phyloP scores from a whole-genome alignment of 2,113 vertebrate species.

The Cephalopterus ornatus region DNA sequence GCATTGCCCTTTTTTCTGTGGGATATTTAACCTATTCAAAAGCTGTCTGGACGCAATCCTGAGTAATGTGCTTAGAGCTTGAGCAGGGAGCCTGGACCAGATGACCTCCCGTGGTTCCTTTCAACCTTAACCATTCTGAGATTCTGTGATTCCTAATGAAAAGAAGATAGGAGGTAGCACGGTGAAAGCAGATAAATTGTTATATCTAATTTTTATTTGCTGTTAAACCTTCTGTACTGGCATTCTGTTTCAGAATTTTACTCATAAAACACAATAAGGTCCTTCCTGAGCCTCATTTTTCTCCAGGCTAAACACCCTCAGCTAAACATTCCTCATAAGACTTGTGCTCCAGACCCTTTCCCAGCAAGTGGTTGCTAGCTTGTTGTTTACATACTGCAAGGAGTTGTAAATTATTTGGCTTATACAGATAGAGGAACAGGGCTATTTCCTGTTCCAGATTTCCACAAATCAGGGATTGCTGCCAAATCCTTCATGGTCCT shows the following conservation, averaged over 20 bases:
- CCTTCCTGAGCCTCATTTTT: background rate
- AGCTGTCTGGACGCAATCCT: background rate
- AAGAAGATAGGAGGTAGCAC: background rate
- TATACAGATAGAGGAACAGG: background rate
- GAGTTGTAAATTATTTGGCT: background rate
- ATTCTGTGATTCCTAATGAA: background rate
- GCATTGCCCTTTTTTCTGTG: background rate
- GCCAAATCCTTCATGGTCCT: background rate
- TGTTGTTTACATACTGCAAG: background rate
- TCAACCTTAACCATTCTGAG: background rate
- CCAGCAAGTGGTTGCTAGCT: background rate
- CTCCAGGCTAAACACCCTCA: background rate
- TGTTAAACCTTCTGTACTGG: background rate
- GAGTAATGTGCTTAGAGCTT: background rate
- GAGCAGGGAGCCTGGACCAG: background rate
- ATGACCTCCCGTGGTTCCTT: background rate
- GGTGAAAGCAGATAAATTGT: background rate
- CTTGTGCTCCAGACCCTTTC: background rate
- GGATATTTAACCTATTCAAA: background rate
- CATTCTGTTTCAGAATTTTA: background rate
- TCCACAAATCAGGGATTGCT: background rate
- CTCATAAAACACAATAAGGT: background rate
- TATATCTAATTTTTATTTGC: background rate
- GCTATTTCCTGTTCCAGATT: too few species aligned
- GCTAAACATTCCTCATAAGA: background rate